Evolutionary conservation across 1,140 invertebrate species (phyloP).

Genomic region (Platyscapa corneri): DNA sequence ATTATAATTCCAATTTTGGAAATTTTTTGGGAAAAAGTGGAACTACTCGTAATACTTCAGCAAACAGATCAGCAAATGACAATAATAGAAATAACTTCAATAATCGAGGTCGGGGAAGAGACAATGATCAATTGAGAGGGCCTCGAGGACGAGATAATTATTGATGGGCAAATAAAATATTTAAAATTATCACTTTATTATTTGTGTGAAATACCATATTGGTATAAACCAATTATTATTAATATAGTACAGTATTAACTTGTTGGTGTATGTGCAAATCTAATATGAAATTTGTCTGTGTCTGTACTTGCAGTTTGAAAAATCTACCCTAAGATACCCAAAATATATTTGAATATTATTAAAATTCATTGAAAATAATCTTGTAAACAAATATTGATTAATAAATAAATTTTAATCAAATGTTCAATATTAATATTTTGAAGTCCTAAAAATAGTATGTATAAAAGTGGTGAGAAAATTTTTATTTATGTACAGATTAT

Average conservation of each 20-base stretch:
- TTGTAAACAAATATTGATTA: too few species aligned
- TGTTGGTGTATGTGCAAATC: neutral
- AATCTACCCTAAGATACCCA: too few species aligned
- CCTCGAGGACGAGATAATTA: constrained; percentile 61
- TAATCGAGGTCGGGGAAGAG: constrained; percentile 67
- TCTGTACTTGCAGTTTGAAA: too few species aligned
- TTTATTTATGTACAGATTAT: too few species aligned
- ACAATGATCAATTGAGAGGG: constrained; percentile 63
- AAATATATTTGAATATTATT: too few species aligned
- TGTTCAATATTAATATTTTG: too few species aligned
- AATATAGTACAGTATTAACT: neutral
- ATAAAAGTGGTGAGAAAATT: too few species aligned
- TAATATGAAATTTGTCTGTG: too few species aligned
- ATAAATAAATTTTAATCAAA: too few species aligned
- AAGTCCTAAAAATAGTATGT: too few species aligned
- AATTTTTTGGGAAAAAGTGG: constrained; percentile 62
- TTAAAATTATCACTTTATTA: neutral
- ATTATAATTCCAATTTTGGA: constrained; percentile 61
- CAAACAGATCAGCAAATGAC: constrained; percentile 62
- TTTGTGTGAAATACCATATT: neutral
- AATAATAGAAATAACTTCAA: constrained; percentile 65
- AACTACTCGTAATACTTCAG: constrained; percentile 62
- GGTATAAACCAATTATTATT: neutral
- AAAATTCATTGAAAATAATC: too few species aligned
- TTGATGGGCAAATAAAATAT: neutral